Conservation (phyloP, 1,140 invertebrate genomes). For the Cherax destructor region DNA sequence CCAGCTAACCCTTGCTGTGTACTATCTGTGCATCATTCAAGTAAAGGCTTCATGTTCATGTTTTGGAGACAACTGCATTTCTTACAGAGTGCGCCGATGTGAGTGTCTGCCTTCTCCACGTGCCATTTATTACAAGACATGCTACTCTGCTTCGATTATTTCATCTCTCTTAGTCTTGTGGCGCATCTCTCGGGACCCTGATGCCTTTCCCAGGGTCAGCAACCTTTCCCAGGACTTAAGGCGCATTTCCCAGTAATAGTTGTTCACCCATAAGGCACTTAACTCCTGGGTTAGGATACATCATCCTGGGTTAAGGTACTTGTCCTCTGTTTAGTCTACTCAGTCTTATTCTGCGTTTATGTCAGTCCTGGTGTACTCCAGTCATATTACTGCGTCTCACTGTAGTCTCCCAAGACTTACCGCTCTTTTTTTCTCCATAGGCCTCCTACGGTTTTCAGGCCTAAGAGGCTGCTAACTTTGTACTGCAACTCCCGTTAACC, state of each 20-base stretch:
- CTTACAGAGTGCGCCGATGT: conserved; percentile 25
- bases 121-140: neutral
- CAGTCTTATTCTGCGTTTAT: too few species aligned
- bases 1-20: conserved; percentile 16
- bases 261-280: too few species aligned
- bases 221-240: neutral
- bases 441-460: neutral
- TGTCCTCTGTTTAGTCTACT: too few species aligned
- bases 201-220: neutral
- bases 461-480: neutral
- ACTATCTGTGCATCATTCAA: neutral
- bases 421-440: neutral
- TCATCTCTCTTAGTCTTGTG: neutral
- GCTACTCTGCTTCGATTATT: neutral
- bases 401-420: too few species aligned
- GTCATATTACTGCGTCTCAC: too few species aligned
- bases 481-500: neutral
- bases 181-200: neutral
- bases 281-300: too few species aligned
- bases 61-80: conserved; percentile 58
- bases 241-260: neutral
- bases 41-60: conserved; percentile 39
- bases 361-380: too few species aligned
- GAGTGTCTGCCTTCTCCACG: conserved; percentile 23
- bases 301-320: too few species aligned